A percentile compares a stretch with the other conserved stretches of the same genome.
phyloP scores from a whole-genome alignment of 2,888 invertebrate species.

The Criorhina ranunculi region DNA sequence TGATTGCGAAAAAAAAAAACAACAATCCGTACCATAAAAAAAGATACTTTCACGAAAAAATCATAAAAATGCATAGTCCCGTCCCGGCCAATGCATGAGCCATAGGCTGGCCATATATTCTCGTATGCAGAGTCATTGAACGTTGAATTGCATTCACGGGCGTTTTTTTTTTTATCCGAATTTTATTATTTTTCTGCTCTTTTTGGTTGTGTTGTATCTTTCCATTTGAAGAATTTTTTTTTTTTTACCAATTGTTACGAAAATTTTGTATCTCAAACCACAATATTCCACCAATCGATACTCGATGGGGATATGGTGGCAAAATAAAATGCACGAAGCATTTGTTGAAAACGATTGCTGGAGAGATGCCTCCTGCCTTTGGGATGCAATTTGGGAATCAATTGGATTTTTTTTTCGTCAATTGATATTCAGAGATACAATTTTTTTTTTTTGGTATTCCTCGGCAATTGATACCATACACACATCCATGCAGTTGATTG shows the following conservation, averaged over 20 bases:
- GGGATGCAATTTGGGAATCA: conserved; percentile 66
- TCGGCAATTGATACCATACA: conserved; percentile 59
- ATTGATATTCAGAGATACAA: conserved; percentile 61
- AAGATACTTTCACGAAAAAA: conserved; percentile 35
- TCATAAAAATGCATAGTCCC: conserved; percentile 62
- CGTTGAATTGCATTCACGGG: conserved; percentile 64
- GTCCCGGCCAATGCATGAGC: conserved; percentile 54
- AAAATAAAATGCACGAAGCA: conserved; percentile 70
- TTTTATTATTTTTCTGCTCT: conserved; percentile 38
- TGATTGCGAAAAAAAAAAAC: conserved; percentile 60
- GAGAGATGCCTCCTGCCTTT: conserved; percentile 12
- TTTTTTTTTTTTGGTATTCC: conserved; percentile 31
- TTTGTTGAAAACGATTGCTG: conserved; percentile 56
- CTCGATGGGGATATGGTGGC: conserved; percentile 63
- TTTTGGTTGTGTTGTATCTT: conserved; percentile 36
- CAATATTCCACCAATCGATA: conserved; percentile 63
- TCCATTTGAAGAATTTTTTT: conserved; percentile 49
- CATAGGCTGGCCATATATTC: conserved; percentile 21
- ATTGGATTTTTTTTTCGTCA: conserved; percentile 48
- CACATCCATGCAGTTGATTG: conserved; percentile 51
- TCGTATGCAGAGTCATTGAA: conserved; percentile 68
- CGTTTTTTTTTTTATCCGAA: conserved; percentile 61
- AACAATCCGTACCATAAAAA: conserved; percentile 15
- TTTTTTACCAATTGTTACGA: conserved; percentile 63
- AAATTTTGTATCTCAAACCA: conserved; percentile 47